Conservation (phyloP, 1,140 invertebrate genomes). For the Drosophila santomea region DNA sequence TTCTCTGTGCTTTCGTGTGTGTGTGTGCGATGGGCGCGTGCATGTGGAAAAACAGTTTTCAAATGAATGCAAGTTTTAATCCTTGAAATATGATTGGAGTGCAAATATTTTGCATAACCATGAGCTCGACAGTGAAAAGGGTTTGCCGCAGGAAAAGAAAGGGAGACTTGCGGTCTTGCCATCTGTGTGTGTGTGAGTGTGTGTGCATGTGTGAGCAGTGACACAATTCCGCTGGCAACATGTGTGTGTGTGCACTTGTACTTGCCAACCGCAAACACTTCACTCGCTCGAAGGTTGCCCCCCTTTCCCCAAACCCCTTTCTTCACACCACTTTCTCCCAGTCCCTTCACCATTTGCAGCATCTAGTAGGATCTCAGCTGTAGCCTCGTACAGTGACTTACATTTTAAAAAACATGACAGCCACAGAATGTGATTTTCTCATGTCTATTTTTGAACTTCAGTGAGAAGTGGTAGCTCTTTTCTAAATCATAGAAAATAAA, state of each 20-base stretch:
- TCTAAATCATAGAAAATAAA: too few relatives aligned
- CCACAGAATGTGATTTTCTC: not conserved
- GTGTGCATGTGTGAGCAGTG: constrained; percentile 53
- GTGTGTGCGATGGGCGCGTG: constrained; percentile 43
- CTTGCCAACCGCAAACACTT: constrained; percentile 82
- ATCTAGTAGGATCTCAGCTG: constrained; percentile 14
- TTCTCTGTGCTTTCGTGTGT: not conserved
- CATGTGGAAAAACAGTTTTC: constrained; percentile 81
- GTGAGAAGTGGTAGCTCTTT: too few relatives aligned
- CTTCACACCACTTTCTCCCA: not conserved
- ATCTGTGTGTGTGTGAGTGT: constrained; percentile 8
- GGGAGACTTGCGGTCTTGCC: constrained; percentile 50
- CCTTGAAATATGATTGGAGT: constrained; percentile 84
- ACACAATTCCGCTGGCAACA: constrained; percentile 67
- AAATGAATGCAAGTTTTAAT: constrained; percentile 83
- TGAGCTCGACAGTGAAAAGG: constrained; percentile 66
- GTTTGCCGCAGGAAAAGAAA: constrained; percentile 30
- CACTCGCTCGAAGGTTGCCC: constrained; percentile 73
- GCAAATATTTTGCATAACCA: constrained; percentile 83
- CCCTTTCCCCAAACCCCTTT: not conserved
- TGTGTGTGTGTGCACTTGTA: constrained; percentile 74
- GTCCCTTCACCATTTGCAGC: not conserved
- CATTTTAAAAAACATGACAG: not conserved
- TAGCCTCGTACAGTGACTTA: constrained; percentile 17
- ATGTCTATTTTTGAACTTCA: not conserved